Base-by-base conservation (phyloP, 2,888 invertebrate species). In the Tiliacea aurago region DNA sequence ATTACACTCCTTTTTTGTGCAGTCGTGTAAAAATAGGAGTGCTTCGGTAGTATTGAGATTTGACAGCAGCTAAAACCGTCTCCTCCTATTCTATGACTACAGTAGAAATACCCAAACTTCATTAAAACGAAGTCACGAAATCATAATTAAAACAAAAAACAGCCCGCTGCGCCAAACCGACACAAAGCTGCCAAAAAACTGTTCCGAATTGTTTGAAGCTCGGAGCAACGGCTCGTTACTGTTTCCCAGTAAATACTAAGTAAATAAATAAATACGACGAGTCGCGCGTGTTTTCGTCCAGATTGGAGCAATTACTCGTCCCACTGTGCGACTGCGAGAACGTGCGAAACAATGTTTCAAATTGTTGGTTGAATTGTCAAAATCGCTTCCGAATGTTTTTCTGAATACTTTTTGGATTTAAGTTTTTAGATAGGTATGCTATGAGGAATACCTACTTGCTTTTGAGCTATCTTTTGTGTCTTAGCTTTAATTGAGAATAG, bases 221-320 rank as follows among this genome's bases (percentile, higher is more conserved):
- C 56, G 70, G 66, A 76, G 80, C 73, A 73, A 83, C 84, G 87
- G 86, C 91, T 92, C 92, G 92, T 92, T 92, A 90, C 91, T 93
- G 94, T 94, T 94, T 89, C 92, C 78, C 84, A 93, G 93, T 94
- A 95, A 94, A 95, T 95, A 95, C 91, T 90, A 91, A 92, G 94
- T 95, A 96, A 95, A 95, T 96, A 96, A 96, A 96, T 96, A 96
- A 95, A 96, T 95, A 95, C 90, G 90, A 90, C 81, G 81, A 81
- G 84, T 76, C 78, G 73, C 86, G 90, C 96, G 96, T 96, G 96
- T 94, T 95, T 94, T 86, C 79, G 75, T 64, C 71, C 86, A 87
- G 92, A 96, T 96, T 96, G 94, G 91, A 94, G 94, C 95, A 96
- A 96, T 96, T 94, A 94, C 87, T 77, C 73, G 80, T 65, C 72